Evolutionary conservation across 2,888 invertebrate genomes (phyloP).

Genomic region (Tridacna crocea): DNA sequence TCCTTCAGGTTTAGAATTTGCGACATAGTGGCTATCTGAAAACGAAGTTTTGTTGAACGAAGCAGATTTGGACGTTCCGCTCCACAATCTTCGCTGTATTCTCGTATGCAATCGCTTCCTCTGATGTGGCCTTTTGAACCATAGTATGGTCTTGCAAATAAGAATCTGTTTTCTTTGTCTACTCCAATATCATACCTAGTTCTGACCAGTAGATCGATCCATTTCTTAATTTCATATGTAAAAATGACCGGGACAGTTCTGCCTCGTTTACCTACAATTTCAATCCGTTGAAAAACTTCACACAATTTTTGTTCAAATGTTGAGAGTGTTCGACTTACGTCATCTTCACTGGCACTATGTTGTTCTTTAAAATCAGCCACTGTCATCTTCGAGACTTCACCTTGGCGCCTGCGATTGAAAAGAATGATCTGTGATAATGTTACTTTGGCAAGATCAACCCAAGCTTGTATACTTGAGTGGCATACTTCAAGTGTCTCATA

Average conservation of each 20-base stretch:
- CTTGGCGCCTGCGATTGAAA: conserved; percentile 2
- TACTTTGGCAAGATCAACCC: not conserved
- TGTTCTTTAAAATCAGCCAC: not conserved
- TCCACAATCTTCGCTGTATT: not conserved
- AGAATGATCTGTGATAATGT: not conserved
- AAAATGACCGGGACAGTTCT: conserved; percentile 3
- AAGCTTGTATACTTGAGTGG: not conserved
- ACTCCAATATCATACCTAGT: not conserved
- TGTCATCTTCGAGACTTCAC: conserved; percentile 12
- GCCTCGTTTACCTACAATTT: conserved; percentile 4
- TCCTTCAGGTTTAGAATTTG: conserved; percentile 13
- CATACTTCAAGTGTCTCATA: not conserved
- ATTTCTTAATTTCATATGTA: not conserved
- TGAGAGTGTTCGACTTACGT: not conserved
- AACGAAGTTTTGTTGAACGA: not conserved
- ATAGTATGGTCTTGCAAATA: conserved; percentile 2
- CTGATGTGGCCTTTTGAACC: not conserved
- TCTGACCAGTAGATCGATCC: not conserved
- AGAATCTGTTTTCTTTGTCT: not conserved
- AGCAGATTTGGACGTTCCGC: not conserved
- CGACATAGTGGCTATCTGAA: conserved; percentile 6
- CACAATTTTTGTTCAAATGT: conserved; percentile 1
- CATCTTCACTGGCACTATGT: not conserved
- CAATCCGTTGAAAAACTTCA: not conserved
- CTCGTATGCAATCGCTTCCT: conserved; percentile 5